A percentile compares a stretch with the other conserved stretches of the same genome.
phyloP scores from a whole-genome alignment of 2,888 invertebrate genomes.

The Plagodis dolabraria region DNA sequence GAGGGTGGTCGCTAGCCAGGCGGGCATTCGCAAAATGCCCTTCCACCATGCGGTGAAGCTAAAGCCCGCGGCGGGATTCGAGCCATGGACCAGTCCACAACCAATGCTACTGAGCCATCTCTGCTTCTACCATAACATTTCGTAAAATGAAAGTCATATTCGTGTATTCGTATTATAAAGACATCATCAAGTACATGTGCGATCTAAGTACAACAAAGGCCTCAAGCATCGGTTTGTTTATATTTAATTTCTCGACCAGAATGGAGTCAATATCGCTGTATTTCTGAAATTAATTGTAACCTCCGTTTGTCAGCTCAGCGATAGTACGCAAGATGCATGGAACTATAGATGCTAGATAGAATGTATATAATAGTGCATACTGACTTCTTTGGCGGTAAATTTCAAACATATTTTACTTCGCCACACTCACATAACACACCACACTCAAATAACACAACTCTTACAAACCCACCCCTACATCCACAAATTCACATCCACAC shows the following conservation, averaged over 20 bases:
- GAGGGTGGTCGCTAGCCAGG: no score
- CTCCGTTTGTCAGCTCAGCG: constrained; percentile 63
- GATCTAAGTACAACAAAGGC: constrained; percentile 32
- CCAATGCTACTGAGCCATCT: no score
- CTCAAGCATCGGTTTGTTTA: constrained; percentile 54
- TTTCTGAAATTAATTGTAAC: constrained; percentile 70
- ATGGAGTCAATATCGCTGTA: constrained; percentile 61
- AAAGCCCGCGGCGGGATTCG: no score
- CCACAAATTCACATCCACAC: no score
- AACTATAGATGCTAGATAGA: constrained; percentile 31
- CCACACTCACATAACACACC: no score
- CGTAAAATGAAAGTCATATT: not conserved
- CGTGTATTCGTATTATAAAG: not conserved
- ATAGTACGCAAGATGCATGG: constrained; percentile 46
- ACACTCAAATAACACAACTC: no score
- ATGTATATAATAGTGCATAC: not conserved
- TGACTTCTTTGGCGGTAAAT: not conserved
- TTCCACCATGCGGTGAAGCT: no score
- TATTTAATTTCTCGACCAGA: constrained; percentile 63
- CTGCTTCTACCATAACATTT: no score
- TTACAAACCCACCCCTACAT: no score
- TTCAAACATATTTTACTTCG: no score
- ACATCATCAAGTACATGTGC: not conserved
- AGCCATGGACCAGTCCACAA: no score
- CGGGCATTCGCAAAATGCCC: no score